Evolutionary conservation across 2,113 vertebrate species (phyloP).

Genomic region (Gila orcuttii): DNA sequence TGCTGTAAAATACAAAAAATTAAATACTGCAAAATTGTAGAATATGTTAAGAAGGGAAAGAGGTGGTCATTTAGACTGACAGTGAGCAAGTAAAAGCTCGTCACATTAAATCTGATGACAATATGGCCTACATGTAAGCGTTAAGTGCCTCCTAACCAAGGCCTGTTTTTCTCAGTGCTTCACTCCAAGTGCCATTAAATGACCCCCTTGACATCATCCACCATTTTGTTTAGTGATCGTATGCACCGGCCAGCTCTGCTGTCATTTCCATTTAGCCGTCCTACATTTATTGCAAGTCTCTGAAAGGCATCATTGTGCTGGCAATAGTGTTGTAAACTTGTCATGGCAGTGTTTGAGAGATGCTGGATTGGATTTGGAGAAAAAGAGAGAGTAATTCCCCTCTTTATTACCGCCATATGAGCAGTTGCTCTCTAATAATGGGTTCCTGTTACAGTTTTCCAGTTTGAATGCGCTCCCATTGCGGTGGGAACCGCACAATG

Average conservation of each 20-base stretch:
- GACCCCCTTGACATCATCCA: conserved; percentile 25
- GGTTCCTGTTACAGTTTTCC: conserved; percentile 66
- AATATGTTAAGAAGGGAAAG: neutral
- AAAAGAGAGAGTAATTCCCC: conserved; percentile 63
- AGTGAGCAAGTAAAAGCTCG: neutral
- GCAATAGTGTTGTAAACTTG: conserved; percentile 66
- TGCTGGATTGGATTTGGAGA: conserved; percentile 57
- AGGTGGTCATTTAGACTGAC: neutral
- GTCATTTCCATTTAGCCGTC: conserved; percentile 53
- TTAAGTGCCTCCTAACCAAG: conserved; percentile 15
- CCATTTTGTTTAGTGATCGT: conserved; percentile 54
- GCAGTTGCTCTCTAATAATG: conserved; percentile 65
- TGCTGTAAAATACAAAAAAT: neutral
- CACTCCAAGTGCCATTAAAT: conserved; percentile 39
- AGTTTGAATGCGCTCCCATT: conserved; percentile 61
- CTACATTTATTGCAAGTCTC: conserved; percentile 51
- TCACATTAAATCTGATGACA: conserved; percentile 6
- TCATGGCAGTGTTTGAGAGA: conserved; percentile 65
- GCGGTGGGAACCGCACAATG: conserved; percentile 43
- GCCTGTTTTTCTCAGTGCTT: neutral
- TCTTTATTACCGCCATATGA: conserved; percentile 74
- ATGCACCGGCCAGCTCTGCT: conserved; percentile 49
- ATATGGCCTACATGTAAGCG: conserved; percentile 3
- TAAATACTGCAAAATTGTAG: neutral
- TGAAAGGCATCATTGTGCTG: conserved; percentile 65